Evolutionary conservation across 2,797 vertebrate genomes (phyloP).

Genomic region (Chanos chanos): DNA sequence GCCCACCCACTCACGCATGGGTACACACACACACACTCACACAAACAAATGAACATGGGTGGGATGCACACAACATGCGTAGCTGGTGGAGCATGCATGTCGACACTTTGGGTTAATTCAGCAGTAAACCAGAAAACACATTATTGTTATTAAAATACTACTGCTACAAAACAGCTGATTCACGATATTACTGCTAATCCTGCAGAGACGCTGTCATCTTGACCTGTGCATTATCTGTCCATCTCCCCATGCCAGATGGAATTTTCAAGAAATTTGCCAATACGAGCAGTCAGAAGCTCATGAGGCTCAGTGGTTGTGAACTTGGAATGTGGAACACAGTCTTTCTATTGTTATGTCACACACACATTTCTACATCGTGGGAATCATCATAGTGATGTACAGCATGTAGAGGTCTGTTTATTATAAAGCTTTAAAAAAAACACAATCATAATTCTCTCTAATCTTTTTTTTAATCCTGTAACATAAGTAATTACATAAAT

Average conservation of each 20-base stretch:
- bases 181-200: not conserved
- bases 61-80: slow-evolving; percentile 17
- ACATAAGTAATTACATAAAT: slow-evolving; percentile 63
- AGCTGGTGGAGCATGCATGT: not conserved
- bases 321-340: no score
- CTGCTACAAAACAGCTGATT: not conserved
- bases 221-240: no score
- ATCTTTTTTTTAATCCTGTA: slow-evolving; percentile 46
- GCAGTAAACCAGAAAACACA: slow-evolving; percentile 14
- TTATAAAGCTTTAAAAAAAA: no score
- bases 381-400: no score
- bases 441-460: no score
- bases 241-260: no score
- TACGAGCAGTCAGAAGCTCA: not conserved
- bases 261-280: no score
- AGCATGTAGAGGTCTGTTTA: no score
- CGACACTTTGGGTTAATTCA: slow-evolving; percentile 50
- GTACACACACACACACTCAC: slow-evolving; percentile 19
- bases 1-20: not conserved
- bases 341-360: no score
- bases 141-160: not conserved
- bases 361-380: no score
- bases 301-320: not conserved
- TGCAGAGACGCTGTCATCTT: no score
- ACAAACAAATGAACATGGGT: slow-evolving; percentile 20